A percentile compares a stretch with the other conserved stretches of the same genome.
These are phyloP conservation scores for Corapipo altera DNA, from an alignment of 2,113 vertebrate species.

Conservation along the genomic window DNA sequence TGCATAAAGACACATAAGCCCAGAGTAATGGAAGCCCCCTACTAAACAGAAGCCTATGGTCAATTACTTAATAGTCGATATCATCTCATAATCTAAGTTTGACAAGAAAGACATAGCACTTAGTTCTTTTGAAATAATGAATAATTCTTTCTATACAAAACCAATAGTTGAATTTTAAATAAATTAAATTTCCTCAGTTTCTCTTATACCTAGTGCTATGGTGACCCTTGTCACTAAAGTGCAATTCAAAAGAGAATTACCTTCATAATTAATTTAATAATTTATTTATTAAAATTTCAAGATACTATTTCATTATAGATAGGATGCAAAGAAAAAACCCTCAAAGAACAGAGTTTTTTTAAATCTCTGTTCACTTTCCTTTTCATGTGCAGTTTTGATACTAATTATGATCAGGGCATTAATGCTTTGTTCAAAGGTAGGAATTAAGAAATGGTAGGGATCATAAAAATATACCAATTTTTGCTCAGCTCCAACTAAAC, in stretches of 20 bases:
- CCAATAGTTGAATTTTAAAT: background rate
- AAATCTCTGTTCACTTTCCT: background rate
- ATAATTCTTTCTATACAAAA: background rate
- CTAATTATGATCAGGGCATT: background rate
- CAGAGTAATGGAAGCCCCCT: background rate
- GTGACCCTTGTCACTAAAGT: background rate
- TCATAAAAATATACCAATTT: background rate
- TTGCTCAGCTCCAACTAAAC: background rate
- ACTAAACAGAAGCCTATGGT: background rate
- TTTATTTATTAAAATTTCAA: background rate
- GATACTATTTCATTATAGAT: background rate
- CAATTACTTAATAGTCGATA: background rate
- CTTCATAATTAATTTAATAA: background rate
- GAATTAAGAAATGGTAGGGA: background rate
- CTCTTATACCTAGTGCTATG: background rate
- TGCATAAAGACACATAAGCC: background rate
- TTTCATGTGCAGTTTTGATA: background rate
- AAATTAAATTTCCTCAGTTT: background rate
- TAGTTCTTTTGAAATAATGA: background rate
- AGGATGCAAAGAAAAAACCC: background rate
- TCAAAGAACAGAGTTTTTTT: accelerated
- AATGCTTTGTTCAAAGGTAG: background rate
- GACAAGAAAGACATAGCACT: background rate
- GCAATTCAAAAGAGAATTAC: background rate
- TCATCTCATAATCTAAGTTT: background rate